Evolutionary conservation across 2,113 vertebrate species (phyloP).

Genomic region (Menura novaehollandiae): DNA sequence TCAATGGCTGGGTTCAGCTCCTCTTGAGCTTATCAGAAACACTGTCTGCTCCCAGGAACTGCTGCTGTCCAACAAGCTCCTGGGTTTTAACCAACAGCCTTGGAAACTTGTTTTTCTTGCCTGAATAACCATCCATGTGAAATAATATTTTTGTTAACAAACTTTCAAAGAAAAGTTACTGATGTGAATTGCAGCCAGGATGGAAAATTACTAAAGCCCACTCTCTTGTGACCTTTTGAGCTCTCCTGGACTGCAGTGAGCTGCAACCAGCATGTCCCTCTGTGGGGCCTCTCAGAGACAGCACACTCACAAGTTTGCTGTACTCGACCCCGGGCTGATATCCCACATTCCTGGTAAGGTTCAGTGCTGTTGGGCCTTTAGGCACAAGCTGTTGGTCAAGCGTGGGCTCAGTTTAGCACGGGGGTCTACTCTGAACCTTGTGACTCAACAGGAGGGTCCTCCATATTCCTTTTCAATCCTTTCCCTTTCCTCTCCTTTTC

Average conservation of each 20-base stretch:
- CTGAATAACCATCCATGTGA: not conserved
- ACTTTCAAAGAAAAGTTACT: not conserved
- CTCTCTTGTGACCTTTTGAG: no score
- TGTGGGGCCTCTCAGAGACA: not conserved
- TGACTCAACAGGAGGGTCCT: not conserved
- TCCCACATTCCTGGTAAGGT: fast-evolving
- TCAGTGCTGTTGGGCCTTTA: not conserved
- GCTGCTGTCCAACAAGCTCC: not conserved
- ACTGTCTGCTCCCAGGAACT: not conserved
- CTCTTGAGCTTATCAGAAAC: not conserved
- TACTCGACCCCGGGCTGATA: not conserved
- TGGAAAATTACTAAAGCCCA: not conserved
- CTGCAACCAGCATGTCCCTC: not conserved
- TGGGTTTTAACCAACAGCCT: not conserved
- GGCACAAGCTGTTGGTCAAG: not conserved
- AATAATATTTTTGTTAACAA: not conserved
- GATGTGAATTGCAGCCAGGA: not conserved
- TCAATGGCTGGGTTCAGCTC: not conserved
- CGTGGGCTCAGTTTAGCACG: not conserved
- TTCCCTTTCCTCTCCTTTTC: not conserved
- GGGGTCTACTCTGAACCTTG: not conserved
- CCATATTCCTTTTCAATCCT: not conserved
- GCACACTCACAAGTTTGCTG: not conserved
- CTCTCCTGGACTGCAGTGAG: not conserved
- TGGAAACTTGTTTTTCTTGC: not conserved